Conservation (phyloP, 1,140 invertebrate genomes). For the Augochlora pura region DNA sequence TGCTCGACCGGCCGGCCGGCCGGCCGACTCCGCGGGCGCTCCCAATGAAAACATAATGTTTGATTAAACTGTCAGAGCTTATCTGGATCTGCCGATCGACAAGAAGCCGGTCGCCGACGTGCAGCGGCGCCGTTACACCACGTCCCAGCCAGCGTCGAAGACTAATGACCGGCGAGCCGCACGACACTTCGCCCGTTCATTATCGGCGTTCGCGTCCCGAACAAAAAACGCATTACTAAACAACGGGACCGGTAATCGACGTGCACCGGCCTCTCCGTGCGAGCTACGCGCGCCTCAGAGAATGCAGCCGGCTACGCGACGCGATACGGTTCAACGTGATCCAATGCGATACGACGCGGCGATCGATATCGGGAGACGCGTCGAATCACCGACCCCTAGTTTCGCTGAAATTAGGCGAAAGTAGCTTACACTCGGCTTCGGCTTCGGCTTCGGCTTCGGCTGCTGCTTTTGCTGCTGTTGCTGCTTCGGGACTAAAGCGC, state of each 20-base stretch:
- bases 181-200: conserved; percentile 5
- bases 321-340: too few relatives aligned
- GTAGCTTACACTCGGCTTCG: background rate
- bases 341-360: background rate
- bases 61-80: conserved; percentile 36
- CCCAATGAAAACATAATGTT: conserved; percentile 25
- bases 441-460: background rate
- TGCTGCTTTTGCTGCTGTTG: too few relatives aligned
- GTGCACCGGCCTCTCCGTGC: too few relatives aligned
- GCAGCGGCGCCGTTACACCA: too few relatives aligned
- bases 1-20: background rate
- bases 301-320: too few relatives aligned
- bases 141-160: conserved; percentile 9
- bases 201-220: conserved; percentile 31
- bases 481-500: background rate
- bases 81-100: conserved; percentile 32
- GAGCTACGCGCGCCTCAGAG: too few relatives aligned
- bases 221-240: conserved; percentile 42
- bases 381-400: background rate
- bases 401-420: background rate
- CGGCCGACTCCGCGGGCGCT: background rate
- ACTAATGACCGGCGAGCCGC: conserved; percentile 25
- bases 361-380: background rate
- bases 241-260: background rate
- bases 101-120: background rate